Evolutionary conservation across 2,797 vertebrate genomes (phyloP).

Genomic region (Buceros bicornis): DNA sequence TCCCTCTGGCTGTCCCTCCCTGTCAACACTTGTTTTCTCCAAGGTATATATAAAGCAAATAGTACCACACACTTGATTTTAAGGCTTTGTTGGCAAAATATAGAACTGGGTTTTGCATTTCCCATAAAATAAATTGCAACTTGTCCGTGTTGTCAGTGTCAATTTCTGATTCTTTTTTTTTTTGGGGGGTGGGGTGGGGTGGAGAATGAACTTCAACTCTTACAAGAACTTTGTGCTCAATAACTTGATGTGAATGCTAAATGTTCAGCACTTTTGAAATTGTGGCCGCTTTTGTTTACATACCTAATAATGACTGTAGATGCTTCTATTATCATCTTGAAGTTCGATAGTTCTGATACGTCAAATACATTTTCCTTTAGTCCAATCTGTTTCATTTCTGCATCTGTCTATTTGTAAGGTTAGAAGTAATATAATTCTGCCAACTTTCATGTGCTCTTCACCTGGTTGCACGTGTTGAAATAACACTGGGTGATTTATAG

Average conservation of each 20-base stretch:
- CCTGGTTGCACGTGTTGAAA: constrained; percentile 4
- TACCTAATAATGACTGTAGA: not conserved
- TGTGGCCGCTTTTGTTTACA: not conserved
- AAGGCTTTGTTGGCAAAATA: not conserved
- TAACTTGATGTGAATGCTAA: not conserved
- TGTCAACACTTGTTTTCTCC: not conserved
- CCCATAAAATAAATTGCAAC: not conserved
- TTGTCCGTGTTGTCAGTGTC: not conserved
- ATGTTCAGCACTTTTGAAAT: not conserved
- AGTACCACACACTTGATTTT: not conserved
- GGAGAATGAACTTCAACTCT: not conserved
- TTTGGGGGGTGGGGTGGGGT: not conserved
- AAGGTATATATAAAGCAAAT: not conserved
- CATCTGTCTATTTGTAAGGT: not conserved
- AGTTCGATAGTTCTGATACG: not conserved
- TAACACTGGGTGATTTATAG: constrained; percentile 6
- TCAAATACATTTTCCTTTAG: not conserved
- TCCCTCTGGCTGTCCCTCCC: not conserved
- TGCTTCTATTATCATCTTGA: not conserved
- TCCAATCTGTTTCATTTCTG: not conserved
- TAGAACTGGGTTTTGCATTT: not conserved
- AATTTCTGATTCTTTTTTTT: not conserved
- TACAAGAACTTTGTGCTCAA: not conserved
- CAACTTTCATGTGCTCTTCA: not conserved
- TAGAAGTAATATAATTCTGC: not conserved